These are phyloP conservation scores for Platerodrilus igneus DNA, from an alignment of 2,888 invertebrate genomes.

Conservation along the genomic window DNA sequence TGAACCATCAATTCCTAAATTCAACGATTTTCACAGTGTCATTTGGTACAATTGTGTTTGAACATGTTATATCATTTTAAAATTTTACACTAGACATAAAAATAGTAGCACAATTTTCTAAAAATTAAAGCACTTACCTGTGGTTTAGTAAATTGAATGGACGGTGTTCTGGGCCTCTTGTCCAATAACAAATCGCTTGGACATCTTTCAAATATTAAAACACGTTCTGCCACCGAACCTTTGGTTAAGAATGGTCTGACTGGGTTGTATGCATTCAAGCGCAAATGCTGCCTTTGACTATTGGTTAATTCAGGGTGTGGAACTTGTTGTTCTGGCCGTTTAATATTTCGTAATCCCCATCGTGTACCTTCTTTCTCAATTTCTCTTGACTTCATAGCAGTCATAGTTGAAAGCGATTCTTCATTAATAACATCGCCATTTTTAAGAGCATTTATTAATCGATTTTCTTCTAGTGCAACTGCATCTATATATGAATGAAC, in stretches of 20 bases:
- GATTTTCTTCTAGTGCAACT: conserved; percentile 77
- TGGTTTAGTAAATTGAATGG: conserved; percentile 45
- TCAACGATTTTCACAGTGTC: no score
- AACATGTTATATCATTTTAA: no score
- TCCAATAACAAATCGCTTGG: conserved; percentile 73
- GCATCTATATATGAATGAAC: conserved; percentile 51
- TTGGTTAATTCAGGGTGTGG: conserved; percentile 64
- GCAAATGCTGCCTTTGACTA: conserved; percentile 56
- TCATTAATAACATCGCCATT: conserved; percentile 63
- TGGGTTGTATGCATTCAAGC: conserved; percentile 55
- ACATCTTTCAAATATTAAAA: conserved; percentile 85
- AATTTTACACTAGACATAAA: no score
- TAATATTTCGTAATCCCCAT: conserved; percentile 44
- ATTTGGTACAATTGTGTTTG: no score
- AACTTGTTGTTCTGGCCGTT: conserved; percentile 51
- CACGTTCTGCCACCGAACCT: conserved; percentile 86
- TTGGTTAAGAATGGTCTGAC: conserved; percentile 81
- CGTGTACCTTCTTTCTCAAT: conserved; percentile 35
- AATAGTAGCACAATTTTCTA: no score
- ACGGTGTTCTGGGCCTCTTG: conserved; percentile 59
- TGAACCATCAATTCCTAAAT: no score
- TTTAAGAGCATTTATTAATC: conserved; percentile 71
- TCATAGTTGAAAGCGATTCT: conserved; percentile 38
- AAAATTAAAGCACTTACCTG: conserved; percentile 42
- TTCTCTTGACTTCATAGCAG: conserved; percentile 19